A percentile compares a stretch with the other conserved stretches of the same genome.
phyloP scores from a whole-genome alignment of 2,113 vertebrate species.

The Nibea albiflora region DNA sequence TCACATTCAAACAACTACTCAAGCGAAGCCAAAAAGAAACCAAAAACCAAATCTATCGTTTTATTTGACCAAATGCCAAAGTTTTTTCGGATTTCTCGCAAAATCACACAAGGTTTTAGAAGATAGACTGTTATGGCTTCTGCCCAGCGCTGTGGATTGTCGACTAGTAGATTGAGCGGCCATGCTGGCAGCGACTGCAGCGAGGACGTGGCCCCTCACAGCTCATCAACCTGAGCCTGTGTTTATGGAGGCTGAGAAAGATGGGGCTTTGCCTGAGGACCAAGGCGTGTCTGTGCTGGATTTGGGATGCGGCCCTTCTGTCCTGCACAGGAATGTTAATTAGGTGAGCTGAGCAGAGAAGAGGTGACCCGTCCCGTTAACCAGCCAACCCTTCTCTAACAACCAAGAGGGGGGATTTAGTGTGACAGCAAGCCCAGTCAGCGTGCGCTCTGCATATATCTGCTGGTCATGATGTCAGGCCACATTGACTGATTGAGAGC shows the following conservation, averaged over 20 bases:
- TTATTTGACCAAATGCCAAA: neutral
- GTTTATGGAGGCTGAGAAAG: constrained; percentile 68
- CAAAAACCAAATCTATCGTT: neutral
- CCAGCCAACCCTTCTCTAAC: constrained; percentile 50
- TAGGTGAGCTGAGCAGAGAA: constrained; percentile 72
- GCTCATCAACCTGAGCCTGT: constrained; percentile 72
- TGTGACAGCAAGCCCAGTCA: constrained; percentile 48
- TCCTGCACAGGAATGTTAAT: constrained; percentile 81
- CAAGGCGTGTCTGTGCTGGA: constrained; percentile 66
- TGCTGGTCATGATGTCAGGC: neutral
- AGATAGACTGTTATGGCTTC: neutral
- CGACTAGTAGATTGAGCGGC: neutral
- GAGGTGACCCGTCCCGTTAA: constrained; percentile 70
- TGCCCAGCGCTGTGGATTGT: neutral
- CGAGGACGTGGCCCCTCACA: constrained; percentile 61
- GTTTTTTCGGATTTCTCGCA: neutral
- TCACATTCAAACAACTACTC: too few relatives aligned
- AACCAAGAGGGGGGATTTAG: constrained; percentile 51
- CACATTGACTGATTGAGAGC: neutral
- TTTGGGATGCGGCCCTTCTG: constrained; percentile 66
- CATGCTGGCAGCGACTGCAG: constrained; percentile 35
- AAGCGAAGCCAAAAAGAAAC: neutral
- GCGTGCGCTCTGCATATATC: neutral
- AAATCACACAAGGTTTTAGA: neutral
- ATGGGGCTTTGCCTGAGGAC: constrained; percentile 62